These are phyloP conservation scores for Cichlasoma orientale DNA, from an alignment of 2,797 vertebrate species.

Conservation along the genomic window DNA sequence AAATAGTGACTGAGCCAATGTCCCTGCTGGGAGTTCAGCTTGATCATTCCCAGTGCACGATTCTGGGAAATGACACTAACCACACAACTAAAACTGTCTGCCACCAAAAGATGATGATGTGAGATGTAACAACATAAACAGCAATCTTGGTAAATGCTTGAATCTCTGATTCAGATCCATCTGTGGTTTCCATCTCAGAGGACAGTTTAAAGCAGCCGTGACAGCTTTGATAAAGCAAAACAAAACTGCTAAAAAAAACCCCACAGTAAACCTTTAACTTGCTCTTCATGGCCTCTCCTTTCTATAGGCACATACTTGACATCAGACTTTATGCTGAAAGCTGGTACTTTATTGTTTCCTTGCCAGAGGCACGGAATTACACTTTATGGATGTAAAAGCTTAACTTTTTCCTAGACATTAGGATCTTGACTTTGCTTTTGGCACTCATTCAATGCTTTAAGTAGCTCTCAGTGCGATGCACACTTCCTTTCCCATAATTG, in stretches of 20 bases:
- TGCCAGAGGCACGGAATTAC: constrained; percentile 3
- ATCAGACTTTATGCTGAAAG: constrained; percentile 3
- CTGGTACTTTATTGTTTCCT: constrained; percentile 29
- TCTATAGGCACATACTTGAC: neutral
- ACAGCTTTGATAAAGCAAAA: neutral
- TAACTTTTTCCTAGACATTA: neutral
- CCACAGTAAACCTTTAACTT: neutral
- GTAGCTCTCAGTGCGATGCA: neutral
- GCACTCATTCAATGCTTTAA: neutral
- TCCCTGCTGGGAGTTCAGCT: neutral
- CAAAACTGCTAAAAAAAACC: neutral
- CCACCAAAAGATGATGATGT: neutral
- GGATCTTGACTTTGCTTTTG: constrained; percentile 2
- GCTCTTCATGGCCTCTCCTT: fast-evolving
- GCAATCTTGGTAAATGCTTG: neutral
- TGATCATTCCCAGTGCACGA: too few relatives aligned
- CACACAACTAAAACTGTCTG: neutral
- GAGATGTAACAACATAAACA: neutral
- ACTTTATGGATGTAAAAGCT: constrained; percentile 3
- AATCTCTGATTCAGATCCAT: neutral
- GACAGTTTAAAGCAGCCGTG: neutral
- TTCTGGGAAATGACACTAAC: too few relatives aligned
- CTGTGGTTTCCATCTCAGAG: neutral
- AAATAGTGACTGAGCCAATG: too few relatives aligned
- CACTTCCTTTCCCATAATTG: constrained; percentile 11